Evolutionary conservation across 1,140 invertebrate genomes (phyloP), one percentile per base, ranked within the genome.

Genomic region (Drosophila nigrodunni): DNA sequence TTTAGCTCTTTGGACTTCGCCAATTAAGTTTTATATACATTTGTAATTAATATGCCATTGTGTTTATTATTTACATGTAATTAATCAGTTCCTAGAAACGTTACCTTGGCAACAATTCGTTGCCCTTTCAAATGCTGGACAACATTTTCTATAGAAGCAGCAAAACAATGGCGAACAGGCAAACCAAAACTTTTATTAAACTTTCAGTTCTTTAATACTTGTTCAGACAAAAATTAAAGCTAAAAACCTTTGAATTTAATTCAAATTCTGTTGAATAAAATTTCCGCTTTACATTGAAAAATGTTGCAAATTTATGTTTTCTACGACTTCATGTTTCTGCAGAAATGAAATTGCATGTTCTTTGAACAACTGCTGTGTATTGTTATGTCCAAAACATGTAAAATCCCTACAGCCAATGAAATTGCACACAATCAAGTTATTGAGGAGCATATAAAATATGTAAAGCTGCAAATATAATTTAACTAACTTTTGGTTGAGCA

Each of bases 61-160:
- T 35, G 35, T 13, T 13, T 35, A 35, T 52, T 35, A 30, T 30
- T 52, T n/a, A 34, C 50, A 52, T 52, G 50, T 52, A 52, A 52
- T 52, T 52, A 52, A 30, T 30, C n/a, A 52, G 13, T 34, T 52
- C 21, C 15, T n/a, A 30, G 49, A 1, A 7, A 30, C 49, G 49
- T 52, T 35, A 10, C 50, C 30, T 8, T 13, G 25, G 0, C 25
- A 52, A 52, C 13, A 1, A 35, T 1, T 11, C 1, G 25, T 50
- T 30, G 50, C 50, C 50, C 11, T 52, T 52, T 52, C 30, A 35
- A 52, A n/a, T 30, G 25, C 21, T 18, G 18, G 18, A 47, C 15
- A 47, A 47, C 18, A 47, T 18, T 18, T 47, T 30, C 25, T 47
- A 47, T 10, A 18, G 15, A 47, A 47, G 44, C 13, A 7, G 8